These are phyloP conservation scores for Synodontis membranacea DNA, from an alignment of 2,113 vertebrate species.

Conservation along the genomic window DNA sequence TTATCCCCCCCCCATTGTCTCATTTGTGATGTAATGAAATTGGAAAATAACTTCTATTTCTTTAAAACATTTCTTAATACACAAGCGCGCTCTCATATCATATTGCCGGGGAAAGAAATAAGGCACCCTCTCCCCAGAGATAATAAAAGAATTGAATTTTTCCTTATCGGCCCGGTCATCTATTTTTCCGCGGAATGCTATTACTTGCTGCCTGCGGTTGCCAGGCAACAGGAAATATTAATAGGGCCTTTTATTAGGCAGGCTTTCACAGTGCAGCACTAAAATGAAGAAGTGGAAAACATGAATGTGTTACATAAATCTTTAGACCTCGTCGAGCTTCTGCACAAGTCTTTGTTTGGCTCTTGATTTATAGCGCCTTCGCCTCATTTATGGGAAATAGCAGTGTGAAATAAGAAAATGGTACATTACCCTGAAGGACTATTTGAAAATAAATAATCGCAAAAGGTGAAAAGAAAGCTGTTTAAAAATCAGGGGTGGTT, in stretches of 20 bases:
- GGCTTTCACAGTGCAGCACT: constrained; percentile 98
- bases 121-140: constrained; percentile 98
- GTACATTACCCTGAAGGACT: constrained; percentile 97
- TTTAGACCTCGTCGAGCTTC: constrained; percentile 94
- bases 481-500: constrained; percentile 76
- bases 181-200: constrained; percentile 98
- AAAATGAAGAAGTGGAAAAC: constrained; percentile 99
- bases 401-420: constrained; percentile 96
- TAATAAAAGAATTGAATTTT: constrained; percentile 99
- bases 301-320: constrained; percentile 99
- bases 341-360: constrained; percentile 98
- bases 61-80: constrained; percentile 80
- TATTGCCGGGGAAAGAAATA: constrained; percentile 92
- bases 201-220: constrained; percentile 98
- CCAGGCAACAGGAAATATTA: constrained; percentile 99
- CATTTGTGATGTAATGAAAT: constrained; percentile 67
- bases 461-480: constrained; percentile 90
- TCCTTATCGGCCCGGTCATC: constrained; percentile 99
- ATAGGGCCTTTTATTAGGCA: constrained; percentile 99
- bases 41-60: constrained; percentile 77
- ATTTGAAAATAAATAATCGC: constrained; percentile 99
- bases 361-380: constrained; percentile 98
- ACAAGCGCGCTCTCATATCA: constrained; percentile 94
- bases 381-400: constrained; percentile 99
- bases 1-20: background rate